Conservation (phyloP, 1,140 invertebrate species). For the Parasteatoda tepidariorum region DNA sequence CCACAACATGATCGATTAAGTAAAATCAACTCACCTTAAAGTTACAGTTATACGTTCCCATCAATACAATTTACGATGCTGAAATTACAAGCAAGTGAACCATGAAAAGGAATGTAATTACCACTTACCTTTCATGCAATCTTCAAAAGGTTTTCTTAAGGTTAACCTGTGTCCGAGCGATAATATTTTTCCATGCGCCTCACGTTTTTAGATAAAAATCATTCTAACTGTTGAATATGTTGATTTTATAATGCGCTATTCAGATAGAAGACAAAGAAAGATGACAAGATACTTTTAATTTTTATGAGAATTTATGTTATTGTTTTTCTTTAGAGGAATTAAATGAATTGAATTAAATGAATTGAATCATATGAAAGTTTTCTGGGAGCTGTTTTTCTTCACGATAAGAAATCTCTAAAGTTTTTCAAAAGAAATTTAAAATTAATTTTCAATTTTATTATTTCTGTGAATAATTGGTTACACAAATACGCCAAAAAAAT, state of each 20-base stretch:
- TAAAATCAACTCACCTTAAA: conserved; percentile 3
- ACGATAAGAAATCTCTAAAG: no score
- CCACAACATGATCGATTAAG: not conserved
- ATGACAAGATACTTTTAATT: no score
- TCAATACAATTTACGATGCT: not conserved
- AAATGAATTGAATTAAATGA: no score
- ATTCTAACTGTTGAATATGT: conserved; percentile 46
- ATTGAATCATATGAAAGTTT: no score
- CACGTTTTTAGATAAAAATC: conserved; percentile 48
- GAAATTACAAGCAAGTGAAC: conserved; percentile 35
- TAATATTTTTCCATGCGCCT: conserved; percentile 18
- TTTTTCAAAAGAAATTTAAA: no score
- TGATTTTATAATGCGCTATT: not conserved
- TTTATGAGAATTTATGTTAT: no score
- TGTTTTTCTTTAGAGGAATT: no score
- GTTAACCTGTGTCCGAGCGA: not conserved
- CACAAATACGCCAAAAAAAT: no score
- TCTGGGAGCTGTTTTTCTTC: no score
- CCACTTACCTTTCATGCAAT: conserved; percentile 28
- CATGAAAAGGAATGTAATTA: conserved; percentile 54
- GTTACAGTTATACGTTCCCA: conserved; percentile 23
- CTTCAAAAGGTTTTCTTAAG: not conserved
- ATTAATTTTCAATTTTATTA: no score
- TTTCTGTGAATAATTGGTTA: no score
- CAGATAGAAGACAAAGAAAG: conserved; percentile 43